Base-by-base conservation (phyloP, 2,113 vertebrate species). In the Sebastes fasciatus region DNA sequence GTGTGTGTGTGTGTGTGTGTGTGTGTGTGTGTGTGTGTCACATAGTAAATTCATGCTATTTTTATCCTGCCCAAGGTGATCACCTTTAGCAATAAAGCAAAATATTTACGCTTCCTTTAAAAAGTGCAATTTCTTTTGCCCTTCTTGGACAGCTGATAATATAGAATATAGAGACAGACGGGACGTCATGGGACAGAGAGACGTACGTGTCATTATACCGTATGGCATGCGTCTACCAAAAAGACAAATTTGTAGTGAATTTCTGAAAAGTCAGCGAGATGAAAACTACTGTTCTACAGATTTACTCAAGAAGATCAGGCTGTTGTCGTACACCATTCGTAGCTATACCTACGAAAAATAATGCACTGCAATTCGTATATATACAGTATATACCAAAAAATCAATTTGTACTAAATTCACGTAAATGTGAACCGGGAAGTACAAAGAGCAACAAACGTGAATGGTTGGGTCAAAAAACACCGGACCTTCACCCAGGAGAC, bases 11-110 rank as follows among this genome's bases (percentile, higher is more conserved):
- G 55, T n/a, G n/a, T n/a, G n/a, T n/a, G n/a, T n/a, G n/a, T n/a
- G n/a, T n/a, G n/a, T 68, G 21, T 66, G 58, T 72, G 74, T 58
- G 66, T 72, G 40, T 45, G 19, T 54, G 72, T 68, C 16, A 57
- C 34, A 21, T 19, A 55, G 42, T 23, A 40, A 23, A 34, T 46
- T 54, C 70, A 26, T 45, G 49, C 74, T 86, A 64, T 78, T 82
- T 80, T 72, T 67, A 61, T 23, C 60, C 26, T 12, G 4, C 42
- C 16, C 34, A 3, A 54, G 8, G 26, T 58, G 74, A 43, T 61
- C n/a, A 26, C 10, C 45, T 74, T 55, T 21, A 54, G 17, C 55
- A 14, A 34, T 14, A 21, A 34, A 46, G 12, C 12, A 21, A 19
- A 42, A 54, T 16, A 42, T 23, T 10, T 9, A 10, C 1, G 1